Conservation (phyloP, 2,113 vertebrate genomes). For the human (Homo sapiens) region GRCh38 chr9:18890001-18890500, state of each 20-base stretch:
- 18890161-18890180: neutral
- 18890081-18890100: neutral
- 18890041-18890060: neutral
- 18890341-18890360: neutral
- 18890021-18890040: neutral
- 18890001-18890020: neutral
- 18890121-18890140: neutral
- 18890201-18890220: neutral
- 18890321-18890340: neutral
- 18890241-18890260: neutral
- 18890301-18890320: neutral
- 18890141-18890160: neutral
- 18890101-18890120: neutral
- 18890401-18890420: neutral
- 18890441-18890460: neutral
- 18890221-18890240: neutral
- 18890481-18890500: constrained; percentile 45
- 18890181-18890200: neutral
- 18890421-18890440: neutral
- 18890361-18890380: neutral
- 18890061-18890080: neutral
- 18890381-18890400: neutral
- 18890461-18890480: neutral
- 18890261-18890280: neutral
- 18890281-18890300: neutral